Evolutionary conservation across 2,113 vertebrate genomes (phyloP), one percentile per base, ranked within the genome.

Genomic region (Heterotilapia buettikoferi): DNA sequence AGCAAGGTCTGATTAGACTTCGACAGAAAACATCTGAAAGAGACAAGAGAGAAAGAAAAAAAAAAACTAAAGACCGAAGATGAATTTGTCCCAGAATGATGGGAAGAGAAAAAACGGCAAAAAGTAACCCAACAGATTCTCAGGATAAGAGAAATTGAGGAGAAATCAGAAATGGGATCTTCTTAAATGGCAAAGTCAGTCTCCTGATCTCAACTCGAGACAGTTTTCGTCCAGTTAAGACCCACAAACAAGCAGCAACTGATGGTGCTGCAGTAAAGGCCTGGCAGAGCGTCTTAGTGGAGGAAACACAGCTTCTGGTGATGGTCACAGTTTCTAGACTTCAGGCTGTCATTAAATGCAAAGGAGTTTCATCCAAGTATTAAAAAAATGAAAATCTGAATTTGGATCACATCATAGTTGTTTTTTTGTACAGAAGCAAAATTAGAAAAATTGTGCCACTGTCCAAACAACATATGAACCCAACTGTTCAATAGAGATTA

Each of bases 121-220:
- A n/a, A 45, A 45, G 13, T 8, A 43, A 6, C 3, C 38, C 38
- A 26, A 3, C n/a, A 43, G 38, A 43, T 71, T 71, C 66, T 1
- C 2, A 71, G 0, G 7, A 36, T n/a, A 71, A 43, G 26, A 59
- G 7, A 31, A 59, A 31, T 3, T 31, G 26, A 31, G 14, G 56
- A 43, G 38, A 71, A 71, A 24, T 24, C 7, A 13, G n/a, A 43
- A 71, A 43, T 71, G n/a, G n/a, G 66, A 43, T 43, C n/a, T 43
- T 71, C n/a, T 43, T 43, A 13, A 68, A 21, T 21, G 36, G 6
- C 36, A 36, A 68, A 4, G 12, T 71, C 0, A 24, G 66, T 24
- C 38, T 43, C 38, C 0, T 73, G 38, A 73, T 73, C 2, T 45
- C 13, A 71, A 9, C 38, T 43, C 3, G 2, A 71, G 36, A 43